A percentile compares a stretch with the other conserved stretches of the same genome.
Conservation (phyloP, 2,797 vertebrate species). For the Perdix hodgsoniae region DNA sequence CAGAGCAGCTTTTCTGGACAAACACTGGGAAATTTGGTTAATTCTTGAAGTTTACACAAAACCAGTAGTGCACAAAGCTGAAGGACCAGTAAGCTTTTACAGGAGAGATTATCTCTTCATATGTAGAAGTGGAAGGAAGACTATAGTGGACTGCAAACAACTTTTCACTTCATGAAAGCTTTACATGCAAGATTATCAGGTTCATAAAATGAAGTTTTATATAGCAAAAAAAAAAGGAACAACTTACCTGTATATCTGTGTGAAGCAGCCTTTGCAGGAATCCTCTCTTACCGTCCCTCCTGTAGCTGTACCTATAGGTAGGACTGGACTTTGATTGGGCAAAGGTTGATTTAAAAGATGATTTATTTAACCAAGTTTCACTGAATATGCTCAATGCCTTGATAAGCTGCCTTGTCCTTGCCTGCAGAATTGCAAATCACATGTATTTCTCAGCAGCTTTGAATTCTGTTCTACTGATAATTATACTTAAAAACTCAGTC, state of each 20-base stretch:
- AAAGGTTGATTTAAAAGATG: conserved; percentile 93
- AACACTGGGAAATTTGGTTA: background rate
- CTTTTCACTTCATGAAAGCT: background rate
- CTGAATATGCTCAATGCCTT: conserved; percentile 58
- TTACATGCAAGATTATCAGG: background rate
- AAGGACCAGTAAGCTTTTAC: background rate
- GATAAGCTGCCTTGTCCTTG: conserved; percentile 70
- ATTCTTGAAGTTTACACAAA: background rate
- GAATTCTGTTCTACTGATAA: background rate
- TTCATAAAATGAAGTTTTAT: background rate
- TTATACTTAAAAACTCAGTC: background rate
- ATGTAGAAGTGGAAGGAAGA: background rate
- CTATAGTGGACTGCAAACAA: background rate
- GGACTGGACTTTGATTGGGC: conserved; percentile 88
- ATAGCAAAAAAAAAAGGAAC: conserved; percentile 52
- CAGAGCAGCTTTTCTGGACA: background rate
- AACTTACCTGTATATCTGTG: conserved; percentile 68
- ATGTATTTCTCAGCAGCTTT: conserved; percentile 21
- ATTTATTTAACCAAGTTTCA: conserved; percentile 90
- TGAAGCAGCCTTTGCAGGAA: background rate
- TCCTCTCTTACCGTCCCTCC: background rate
- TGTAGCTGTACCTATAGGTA: conserved; percentile 45
- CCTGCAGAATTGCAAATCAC: conserved; percentile 33
- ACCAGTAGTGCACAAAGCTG: background rate
- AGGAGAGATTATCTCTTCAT: background rate